A percentile compares a stretch with the other conserved stretches of the same genome.
Evolutionary conservation across 1,140 invertebrate species (phyloP).

Genomic region (Platyscapa corneri): DNA sequence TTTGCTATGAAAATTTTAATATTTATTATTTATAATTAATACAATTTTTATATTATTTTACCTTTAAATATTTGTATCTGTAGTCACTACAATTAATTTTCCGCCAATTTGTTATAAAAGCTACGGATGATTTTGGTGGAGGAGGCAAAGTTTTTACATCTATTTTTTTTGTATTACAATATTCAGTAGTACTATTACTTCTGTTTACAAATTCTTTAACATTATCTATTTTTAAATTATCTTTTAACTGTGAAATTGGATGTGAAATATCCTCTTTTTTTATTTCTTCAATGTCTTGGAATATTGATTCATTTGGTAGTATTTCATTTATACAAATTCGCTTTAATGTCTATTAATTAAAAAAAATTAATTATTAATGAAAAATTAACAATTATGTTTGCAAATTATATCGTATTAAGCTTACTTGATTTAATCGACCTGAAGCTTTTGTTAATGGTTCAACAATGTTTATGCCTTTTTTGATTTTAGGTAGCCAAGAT

Average conservation of each 20-base stretch:
- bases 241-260: slow-evolving; percentile 38
- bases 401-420: slow-evolving; percentile 19
- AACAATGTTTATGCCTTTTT: slow-evolving; percentile 75
- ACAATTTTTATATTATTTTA: slow-evolving; percentile 49
- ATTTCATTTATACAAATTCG: slow-evolving; percentile 75
- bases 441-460: slow-evolving; percentile 77
- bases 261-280: background rate
- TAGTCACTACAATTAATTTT: slow-evolving; percentile 63
- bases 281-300: slow-evolving; percentile 41
- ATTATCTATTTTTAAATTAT: slow-evolving; percentile 60
- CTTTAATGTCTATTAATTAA: slow-evolving; percentile 72
- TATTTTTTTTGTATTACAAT: background rate
- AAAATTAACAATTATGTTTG: background rate
- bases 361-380: slow-evolving; percentile 40
- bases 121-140: slow-evolving; percentile 76
- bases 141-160: slow-evolving; percentile 31
- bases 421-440: slow-evolving; percentile 79
- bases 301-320: slow-evolving; percentile 39
- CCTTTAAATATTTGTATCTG: slow-evolving; percentile 71
- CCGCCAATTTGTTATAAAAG: slow-evolving; percentile 77
- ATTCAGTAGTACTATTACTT: slow-evolving; percentile 51
- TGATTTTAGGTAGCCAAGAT: slow-evolving; percentile 68
- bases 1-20: slow-evolving; percentile 69
- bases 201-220: slow-evolving; percentile 45
- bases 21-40: background rate